phyloP scores from a whole-genome alignment of 2,797 vertebrate genomes.

The Lutjanus campechanus region DNA sequence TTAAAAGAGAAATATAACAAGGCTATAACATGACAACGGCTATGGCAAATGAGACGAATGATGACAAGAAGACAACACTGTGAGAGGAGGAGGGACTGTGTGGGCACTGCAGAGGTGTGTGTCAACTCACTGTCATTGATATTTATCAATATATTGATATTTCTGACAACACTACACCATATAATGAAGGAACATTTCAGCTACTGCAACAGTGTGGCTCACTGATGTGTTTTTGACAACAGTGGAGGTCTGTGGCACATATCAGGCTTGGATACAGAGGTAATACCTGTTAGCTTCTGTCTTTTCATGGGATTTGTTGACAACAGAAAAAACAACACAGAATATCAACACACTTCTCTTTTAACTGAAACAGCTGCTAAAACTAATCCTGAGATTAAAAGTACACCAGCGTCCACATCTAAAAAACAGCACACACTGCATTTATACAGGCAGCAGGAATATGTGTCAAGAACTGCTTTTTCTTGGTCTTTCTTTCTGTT shows the following conservation, averaged over 20 bases:
- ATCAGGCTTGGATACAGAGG: background rate
- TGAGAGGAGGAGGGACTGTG: too few relatives aligned
- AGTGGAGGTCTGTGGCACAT: background rate
- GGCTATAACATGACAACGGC: too few relatives aligned
- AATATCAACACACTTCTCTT: background rate
- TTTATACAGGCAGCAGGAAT: conserved; percentile 13
- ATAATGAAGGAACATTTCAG: too few relatives aligned
- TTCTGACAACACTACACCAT: too few relatives aligned
- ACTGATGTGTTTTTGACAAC: conserved; percentile 23
- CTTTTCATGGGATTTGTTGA: background rate
- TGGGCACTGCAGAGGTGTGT: too few relatives aligned
- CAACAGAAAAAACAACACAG: background rate
- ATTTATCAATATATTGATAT: too few relatives aligned
- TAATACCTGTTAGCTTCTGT: background rate
- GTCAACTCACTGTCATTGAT: too few relatives aligned
- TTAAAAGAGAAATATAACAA: too few relatives aligned
- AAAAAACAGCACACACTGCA: background rate
- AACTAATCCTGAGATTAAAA: conserved; percentile 12
- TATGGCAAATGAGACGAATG: too few relatives aligned
- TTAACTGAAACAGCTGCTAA: background rate
- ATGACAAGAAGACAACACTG: too few relatives aligned
- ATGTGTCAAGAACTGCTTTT: conserved; percentile 27
- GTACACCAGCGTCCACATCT: background rate
- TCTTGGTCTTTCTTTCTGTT: background rate
- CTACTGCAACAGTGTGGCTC: background rate